These are phyloP conservation scores for Cichlasoma orientale DNA, from an alignment of 2,797 vertebrate genomes.

Conservation along the genomic window DNA sequence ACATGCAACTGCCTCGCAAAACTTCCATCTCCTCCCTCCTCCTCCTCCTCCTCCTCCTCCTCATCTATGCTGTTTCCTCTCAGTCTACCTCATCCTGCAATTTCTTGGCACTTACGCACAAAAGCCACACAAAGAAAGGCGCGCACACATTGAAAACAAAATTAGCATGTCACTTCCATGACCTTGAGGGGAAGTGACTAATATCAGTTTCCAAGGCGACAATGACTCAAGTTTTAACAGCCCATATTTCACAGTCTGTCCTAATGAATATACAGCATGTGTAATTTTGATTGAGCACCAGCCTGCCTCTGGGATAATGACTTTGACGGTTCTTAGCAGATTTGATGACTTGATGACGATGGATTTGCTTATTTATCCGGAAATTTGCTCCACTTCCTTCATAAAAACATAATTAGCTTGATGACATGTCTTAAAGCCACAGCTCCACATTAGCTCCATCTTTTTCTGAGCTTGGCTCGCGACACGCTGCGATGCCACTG, in stretches of 20 bases:
- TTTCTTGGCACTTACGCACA: constrained; percentile 43
- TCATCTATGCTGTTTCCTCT: constrained; percentile 13
- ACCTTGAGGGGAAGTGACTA: constrained; percentile 80
- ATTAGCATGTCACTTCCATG: constrained; percentile 76
- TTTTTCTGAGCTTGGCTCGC: background rate
- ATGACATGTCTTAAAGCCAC: constrained; percentile 68
- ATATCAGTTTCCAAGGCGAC: constrained; percentile 80
- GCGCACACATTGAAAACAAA: constrained; percentile 47
- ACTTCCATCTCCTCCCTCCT: constrained; percentile 7
- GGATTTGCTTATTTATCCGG: constrained; percentile 78
- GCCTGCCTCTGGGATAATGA: constrained; percentile 77
- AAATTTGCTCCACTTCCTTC: constrained; percentile 74
- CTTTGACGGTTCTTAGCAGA: constrained; percentile 76
- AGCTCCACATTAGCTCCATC: constrained; percentile 7
- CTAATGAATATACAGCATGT: constrained; percentile 80
- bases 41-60: constrained; percentile 1
- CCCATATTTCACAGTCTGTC: constrained; percentile 75
- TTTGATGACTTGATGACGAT: constrained; percentile 82
- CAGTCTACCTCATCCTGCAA: constrained; percentile 19
- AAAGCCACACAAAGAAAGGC: constrained; percentile 31
- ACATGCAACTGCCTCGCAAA: constrained; percentile 20
- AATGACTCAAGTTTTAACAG: constrained; percentile 75
- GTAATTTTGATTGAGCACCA: constrained; percentile 84
- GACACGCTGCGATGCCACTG: background rate
- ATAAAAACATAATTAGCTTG: constrained; percentile 76